Conservation (phyloP, 1,140 invertebrate genomes). For the Luehdorfia chinensis region DNA sequence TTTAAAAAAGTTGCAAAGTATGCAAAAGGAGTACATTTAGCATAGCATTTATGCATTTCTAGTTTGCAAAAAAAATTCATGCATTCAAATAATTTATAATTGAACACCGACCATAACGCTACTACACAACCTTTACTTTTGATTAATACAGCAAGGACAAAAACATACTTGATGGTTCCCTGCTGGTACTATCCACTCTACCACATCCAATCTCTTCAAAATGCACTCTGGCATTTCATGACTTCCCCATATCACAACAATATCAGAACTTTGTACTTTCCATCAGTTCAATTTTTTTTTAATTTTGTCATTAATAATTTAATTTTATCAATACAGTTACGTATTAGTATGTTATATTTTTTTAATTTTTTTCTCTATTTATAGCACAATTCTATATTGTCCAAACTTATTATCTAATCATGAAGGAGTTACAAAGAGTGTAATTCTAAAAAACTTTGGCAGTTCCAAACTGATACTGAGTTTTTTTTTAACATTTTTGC, state of each 20-base stretch:
- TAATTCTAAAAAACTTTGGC: slow-evolving; percentile 22
- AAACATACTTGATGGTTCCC: too few relatives aligned
- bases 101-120: slow-evolving; percentile 12
- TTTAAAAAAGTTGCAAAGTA: too few relatives aligned
- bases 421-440: slow-evolving; percentile 24
- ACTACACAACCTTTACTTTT: background rate
- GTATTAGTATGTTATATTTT: slow-evolving; percentile 21
- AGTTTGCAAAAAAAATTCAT: too few relatives aligned
- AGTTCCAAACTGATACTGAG: slow-evolving; percentile 16
- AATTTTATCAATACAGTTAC: background rate
- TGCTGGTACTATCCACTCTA: background rate
- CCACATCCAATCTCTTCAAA: background rate
- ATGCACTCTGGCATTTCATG: slow-evolving; percentile 17
- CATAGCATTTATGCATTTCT: too few relatives aligned
- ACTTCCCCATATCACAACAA: slow-evolving; percentile 36
- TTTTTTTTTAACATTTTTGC: slow-evolving; percentile 1
- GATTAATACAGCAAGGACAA: too few relatives aligned
- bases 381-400: slow-evolving; percentile 61
- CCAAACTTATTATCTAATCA: slow-evolving; percentile 27
- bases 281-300: slow-evolving; percentile 31
- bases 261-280: slow-evolving; percentile 49
- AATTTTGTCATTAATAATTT: slow-evolving; percentile 21
- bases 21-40: too few relatives aligned
- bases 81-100: too few relatives aligned
- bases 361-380: slow-evolving; percentile 52